These are phyloP conservation scores for Psilopsiagon aymara DNA, from an alignment of 2,113 vertebrate species.

Conservation along the genomic window DNA sequence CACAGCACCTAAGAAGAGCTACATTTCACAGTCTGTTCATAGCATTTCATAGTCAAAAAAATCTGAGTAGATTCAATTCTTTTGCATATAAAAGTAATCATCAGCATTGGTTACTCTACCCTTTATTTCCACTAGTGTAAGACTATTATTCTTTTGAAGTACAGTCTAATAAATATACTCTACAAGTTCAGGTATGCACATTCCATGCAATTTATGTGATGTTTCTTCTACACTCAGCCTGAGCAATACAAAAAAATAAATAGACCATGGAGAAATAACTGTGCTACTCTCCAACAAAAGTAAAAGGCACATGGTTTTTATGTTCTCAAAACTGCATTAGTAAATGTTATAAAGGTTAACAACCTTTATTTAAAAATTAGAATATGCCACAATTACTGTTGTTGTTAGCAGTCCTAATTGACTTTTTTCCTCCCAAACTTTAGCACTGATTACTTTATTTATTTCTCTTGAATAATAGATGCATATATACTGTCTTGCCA, in stretches of 20 bases:
- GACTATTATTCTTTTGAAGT: conserved; percentile 28
- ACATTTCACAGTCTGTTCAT: conserved; percentile 6
- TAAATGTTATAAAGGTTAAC: background rate
- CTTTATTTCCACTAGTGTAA: conserved; percentile 40
- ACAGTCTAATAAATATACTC: conserved; percentile 29
- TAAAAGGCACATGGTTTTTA: background rate
- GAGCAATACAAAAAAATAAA: background rate
- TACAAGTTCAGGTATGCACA: background rate
- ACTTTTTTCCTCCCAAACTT: background rate
- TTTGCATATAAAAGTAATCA: conserved; percentile 46
- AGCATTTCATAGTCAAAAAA: conserved; percentile 40
- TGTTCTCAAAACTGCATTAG: background rate
- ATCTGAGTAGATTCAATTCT: background rate
- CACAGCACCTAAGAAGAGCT: background rate
- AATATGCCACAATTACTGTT: background rate
- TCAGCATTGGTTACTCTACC: background rate
- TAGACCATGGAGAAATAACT: background rate
- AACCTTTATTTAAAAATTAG: background rate
- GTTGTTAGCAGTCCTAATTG: background rate
- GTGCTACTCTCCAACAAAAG: background rate
- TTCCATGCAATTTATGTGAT: background rate
- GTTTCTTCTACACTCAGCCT: background rate
- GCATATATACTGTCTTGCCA: background rate
- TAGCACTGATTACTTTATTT: background rate
- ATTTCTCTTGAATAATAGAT: background rate